Percentiles rank a stretch among this genome's conserved stretches.
phyloP scores from a whole-genome alignment of 2,797 vertebrate species.

The Sebastes jordani region DNA sequence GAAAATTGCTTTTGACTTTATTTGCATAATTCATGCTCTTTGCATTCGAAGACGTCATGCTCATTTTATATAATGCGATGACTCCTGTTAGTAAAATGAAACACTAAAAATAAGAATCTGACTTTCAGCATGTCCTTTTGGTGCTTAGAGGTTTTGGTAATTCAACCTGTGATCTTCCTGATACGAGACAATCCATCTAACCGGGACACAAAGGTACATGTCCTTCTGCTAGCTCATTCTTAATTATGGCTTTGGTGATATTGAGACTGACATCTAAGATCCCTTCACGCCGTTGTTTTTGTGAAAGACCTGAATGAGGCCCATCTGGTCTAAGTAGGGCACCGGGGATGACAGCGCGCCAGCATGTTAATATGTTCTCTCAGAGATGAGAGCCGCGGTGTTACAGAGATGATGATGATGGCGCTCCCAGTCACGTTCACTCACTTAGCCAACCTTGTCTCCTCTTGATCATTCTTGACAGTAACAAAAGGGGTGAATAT shows the following conservation, averaged over 20 bases:
- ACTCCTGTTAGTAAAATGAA: background rate
- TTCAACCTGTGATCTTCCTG: background rate
- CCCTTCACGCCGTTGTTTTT: constrained; percentile 55
- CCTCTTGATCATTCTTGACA: constrained; percentile 65
- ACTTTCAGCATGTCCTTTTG: background rate
- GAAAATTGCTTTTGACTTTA: background rate
- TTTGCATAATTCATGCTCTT: background rate
- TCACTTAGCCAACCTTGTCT: constrained; percentile 53
- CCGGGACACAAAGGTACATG: constrained; percentile 9
- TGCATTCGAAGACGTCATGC: background rate
- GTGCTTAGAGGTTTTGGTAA: background rate
- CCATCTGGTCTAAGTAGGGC: constrained; percentile 75
- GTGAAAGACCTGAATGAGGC: constrained; percentile 65
- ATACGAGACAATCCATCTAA: constrained; percentile 3
- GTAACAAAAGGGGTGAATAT: constrained; percentile 61
- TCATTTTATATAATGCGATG: background rate
- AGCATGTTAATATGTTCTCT: constrained; percentile 63
- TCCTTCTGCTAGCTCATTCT: constrained; percentile 31
- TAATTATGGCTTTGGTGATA: constrained; percentile 51
- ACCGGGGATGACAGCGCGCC: constrained; percentile 53
- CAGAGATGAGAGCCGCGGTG: constrained; percentile 33
- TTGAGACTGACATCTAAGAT: constrained; percentile 68
- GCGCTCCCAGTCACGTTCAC: constrained; percentile 57
- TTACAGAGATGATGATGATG: constrained; percentile 58
- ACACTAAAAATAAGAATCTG: background rate